Base-by-base conservation (phyloP, 2,797 vertebrate genomes). In the Poeciliopsis infans region DNA sequence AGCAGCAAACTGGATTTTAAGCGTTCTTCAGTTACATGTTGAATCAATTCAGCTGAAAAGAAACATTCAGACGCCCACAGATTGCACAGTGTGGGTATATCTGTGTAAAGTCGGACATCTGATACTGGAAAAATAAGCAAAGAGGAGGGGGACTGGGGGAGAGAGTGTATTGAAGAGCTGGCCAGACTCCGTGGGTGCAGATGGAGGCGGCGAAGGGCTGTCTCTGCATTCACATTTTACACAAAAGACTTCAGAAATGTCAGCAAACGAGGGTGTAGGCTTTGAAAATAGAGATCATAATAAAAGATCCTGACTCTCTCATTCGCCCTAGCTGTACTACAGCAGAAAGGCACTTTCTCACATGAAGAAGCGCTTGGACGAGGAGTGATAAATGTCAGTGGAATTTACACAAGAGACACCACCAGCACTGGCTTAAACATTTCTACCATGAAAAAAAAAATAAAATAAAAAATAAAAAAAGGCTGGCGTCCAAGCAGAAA, bases 231-330 rank as follows among this genome's bases (percentile, higher is more conserved):
- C 87, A 89, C 89, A 91, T 89, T 92, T 92, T 80, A 85, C 83
- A 93, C 93, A 95, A 93, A 94, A 91, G 91, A 85, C 86, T 89
- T 89, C 78, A 92, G 87, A 94, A 93, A 93, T 93, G 91, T 92
- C 92, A 93, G 86, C 88, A 85, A 83, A 80, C 73, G n/a, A 88
- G 83, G 83, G 81, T 84, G 80, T 80, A 79, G 79, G 81, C 89
- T 92, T 91, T 86, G 88, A 91, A 90, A 93, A 89, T 70, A 79
- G 80, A 75, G 80, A 79, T 74, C 12, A n/a, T 85, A 87, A 90
- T 88, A 77, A 92, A 92, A 93, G 87, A 81, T 78, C 78, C 82
- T 81, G 64, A 61, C 85, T 88, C 86, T 78, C 82, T 83, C 70
- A 61, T 85, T 88, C 86, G 80, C 79, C 80, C 53, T 28, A 69